Evolutionary conservation across 2,888 invertebrate species (phyloP).

Genomic region (Axea sp.): DNA sequence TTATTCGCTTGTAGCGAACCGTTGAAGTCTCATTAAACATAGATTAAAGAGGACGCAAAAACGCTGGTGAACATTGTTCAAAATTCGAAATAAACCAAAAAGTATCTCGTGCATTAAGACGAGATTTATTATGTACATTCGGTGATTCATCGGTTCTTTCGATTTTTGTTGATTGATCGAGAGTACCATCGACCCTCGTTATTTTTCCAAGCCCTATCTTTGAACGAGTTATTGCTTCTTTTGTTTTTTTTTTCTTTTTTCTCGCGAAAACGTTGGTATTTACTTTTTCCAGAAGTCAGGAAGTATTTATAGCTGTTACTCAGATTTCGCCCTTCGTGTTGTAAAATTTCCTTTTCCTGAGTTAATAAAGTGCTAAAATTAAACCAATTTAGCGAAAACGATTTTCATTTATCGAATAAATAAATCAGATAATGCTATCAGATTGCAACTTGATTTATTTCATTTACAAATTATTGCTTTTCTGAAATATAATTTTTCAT

Average conservation of each 20-base stretch:
- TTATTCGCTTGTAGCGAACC: constrained; percentile 13
- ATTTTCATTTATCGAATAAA: too few relatives aligned
- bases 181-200: constrained; percentile 42
- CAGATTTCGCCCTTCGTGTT: constrained; percentile 16
- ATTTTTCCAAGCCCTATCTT: constrained; percentile 34
- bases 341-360: constrained; percentile 23
- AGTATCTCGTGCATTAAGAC: constrained; percentile 32
- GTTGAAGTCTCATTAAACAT: constrained; percentile 47
- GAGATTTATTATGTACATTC: constrained; percentile 53
- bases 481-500: too few relatives aligned
- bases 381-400: too few relatives aligned
- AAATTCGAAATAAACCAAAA: constrained; percentile 31
- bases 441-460: too few relatives aligned
- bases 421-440: too few relatives aligned
- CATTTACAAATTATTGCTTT: too few relatives aligned
- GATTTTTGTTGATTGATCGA: constrained; percentile 56
- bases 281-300: constrained; percentile 8
- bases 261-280: constrained; percentile 21
- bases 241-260: constrained; percentile 15
- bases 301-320: constrained; percentile 31
- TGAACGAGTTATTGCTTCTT: constrained; percentile 11
- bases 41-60: constrained; percentile 42
- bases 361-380: constrained; percentile 32
- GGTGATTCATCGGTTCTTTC: constrained; percentile 53
- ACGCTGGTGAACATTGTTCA: constrained; percentile 15